phyloP scores from a whole-genome alignment of 2,113 vertebrate species.

The Callorhinus ursinus region DNA sequence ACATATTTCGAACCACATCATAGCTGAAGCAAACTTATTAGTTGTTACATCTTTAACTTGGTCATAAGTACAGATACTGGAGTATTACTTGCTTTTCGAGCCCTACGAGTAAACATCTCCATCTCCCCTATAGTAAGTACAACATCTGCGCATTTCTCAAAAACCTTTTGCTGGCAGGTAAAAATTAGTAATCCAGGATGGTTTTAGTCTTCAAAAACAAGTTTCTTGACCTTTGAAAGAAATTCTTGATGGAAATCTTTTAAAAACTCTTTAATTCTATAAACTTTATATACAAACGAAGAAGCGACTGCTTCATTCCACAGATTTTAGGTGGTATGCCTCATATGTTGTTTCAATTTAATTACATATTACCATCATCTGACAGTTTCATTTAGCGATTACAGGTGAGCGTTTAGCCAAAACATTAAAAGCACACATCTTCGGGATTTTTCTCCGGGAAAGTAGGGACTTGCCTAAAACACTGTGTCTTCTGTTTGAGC shows the following conservation, averaged over 20 bases:
- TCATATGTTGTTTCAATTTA: background rate
- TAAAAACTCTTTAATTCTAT: background rate
- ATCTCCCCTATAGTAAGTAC: background rate
- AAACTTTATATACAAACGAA: background rate
- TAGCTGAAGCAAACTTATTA: background rate
- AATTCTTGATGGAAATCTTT: background rate
- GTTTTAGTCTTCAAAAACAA: conserved; percentile 2
- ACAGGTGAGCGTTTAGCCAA: background rate
- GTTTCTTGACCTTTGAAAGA: conserved; percentile 21
- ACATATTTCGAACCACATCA: background rate
- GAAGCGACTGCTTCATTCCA: background rate
- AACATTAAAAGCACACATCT: background rate
- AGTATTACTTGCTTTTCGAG: background rate
- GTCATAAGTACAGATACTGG: background rate
- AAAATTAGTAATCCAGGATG: background rate
- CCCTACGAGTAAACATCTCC: background rate
- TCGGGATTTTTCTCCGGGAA: background rate
- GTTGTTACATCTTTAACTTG: background rate
- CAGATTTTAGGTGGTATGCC: background rate
- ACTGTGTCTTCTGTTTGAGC: background rate
- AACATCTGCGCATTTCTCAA: background rate
- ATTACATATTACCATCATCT: background rate
- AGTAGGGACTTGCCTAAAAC: background rate
- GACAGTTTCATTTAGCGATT: background rate
- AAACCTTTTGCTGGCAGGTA: background rate